These are phyloP conservation scores for Pipistrellus kuhlii DNA, from an alignment of 2,797 vertebrate species.

Conservation along the genomic window DNA sequence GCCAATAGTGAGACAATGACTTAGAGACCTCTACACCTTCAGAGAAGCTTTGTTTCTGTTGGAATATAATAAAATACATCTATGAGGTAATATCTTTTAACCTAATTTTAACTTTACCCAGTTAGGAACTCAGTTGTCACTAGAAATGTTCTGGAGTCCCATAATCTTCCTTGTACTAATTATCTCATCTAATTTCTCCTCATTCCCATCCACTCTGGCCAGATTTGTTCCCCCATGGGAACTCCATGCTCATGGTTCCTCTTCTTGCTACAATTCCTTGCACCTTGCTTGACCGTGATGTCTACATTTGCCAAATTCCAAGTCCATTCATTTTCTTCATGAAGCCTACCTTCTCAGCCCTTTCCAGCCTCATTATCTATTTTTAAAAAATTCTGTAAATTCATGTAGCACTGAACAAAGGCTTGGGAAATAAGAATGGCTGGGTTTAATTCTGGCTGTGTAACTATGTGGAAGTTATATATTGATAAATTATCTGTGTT, in stretches of 20 bases:
- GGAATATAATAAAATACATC: background rate
- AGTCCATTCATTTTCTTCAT: background rate
- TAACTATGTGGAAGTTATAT: background rate
- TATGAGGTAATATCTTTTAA: slow-evolving; percentile 17
- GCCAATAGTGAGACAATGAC: background rate
- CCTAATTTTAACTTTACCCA: background rate
- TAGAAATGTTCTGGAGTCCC: background rate
- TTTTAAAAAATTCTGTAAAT: background rate
- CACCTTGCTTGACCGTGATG: background rate
- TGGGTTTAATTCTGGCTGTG: background rate
- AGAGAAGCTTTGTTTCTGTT: slow-evolving; percentile 33
- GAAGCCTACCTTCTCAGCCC: background rate
- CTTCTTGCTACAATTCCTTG: background rate
- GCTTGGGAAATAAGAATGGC: background rate
- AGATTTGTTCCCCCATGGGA: rapidly evolving
- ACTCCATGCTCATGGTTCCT: background rate
- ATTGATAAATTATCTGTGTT: background rate
- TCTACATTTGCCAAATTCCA: background rate
- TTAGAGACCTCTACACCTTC: background rate
- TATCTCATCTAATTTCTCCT: background rate
- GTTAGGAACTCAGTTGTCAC: slow-evolving; percentile 27
- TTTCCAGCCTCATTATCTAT: background rate
- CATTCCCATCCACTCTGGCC: background rate
- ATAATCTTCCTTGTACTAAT: background rate
- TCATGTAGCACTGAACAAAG: background rate